These are phyloP conservation scores for Loxodonta africana DNA, from an alignment of 2,113 vertebrate genomes.

Conservation along the genomic window DNA sequence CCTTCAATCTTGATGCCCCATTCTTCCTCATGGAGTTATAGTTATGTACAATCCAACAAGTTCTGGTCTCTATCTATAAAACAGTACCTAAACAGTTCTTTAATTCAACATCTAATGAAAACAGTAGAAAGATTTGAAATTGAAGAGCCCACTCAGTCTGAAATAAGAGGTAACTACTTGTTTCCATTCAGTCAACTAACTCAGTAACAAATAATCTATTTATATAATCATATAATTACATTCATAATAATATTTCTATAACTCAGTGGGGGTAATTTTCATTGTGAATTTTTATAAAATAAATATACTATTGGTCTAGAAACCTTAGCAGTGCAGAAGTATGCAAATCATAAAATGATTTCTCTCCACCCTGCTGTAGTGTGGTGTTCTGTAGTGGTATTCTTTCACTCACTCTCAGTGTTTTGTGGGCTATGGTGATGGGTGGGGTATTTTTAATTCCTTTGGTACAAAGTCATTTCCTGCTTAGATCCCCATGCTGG, in stretches of 20 bases:
- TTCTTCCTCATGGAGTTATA: no score
- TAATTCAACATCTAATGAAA: background rate
- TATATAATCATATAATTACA: background rate
- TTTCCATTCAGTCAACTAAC: background rate
- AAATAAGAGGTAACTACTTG: background rate
- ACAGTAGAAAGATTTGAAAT: background rate
- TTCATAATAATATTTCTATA: background rate
- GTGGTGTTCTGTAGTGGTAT: background rate
- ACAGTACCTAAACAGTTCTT: background rate
- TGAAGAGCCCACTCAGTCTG: background rate
- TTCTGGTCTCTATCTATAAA: background rate
- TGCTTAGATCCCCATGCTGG: background rate
- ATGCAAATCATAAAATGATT: background rate
- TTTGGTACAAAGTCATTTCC: background rate
- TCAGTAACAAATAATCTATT: background rate
- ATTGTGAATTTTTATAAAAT: background rate
- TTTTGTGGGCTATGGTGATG: background rate
- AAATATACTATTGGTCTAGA: background rate
- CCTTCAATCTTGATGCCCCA: no score
- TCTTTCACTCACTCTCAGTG: background rate
- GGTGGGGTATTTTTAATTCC: background rate
- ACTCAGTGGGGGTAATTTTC: background rate
- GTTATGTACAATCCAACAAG: background rate
- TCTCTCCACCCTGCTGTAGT: background rate
- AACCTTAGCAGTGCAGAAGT: background rate